Conservation (phyloP, 2,888 invertebrate genomes). For the Agrochola litura region DNA sequence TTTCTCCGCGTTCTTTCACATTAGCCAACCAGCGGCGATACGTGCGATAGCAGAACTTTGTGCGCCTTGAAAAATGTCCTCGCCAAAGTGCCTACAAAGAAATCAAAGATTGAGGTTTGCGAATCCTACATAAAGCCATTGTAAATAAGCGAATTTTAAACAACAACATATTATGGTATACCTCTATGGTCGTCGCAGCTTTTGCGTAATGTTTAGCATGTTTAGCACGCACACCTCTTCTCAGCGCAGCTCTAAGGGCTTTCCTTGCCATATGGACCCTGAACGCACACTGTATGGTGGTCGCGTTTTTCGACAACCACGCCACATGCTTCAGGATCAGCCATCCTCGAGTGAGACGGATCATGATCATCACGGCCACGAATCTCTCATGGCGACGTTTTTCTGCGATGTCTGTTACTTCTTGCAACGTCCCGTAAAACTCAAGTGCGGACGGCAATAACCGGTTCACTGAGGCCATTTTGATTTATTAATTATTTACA, state of each 20-base stretch:
- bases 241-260: slow-evolving; percentile 77
- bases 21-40: slow-evolving; percentile 84
- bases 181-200: slow-evolving; percentile 84
- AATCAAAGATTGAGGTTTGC: not conserved
- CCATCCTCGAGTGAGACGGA: slow-evolving; percentile 80
- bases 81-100: slow-evolving; percentile 81
- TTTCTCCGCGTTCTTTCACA: slow-evolving; percentile 83
- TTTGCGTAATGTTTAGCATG: slow-evolving; percentile 80
- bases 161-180: slow-evolving; percentile 57
- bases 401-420: slow-evolving; percentile 77
- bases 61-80: slow-evolving; percentile 83
- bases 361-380: slow-evolving; percentile 79
- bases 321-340: slow-evolving; percentile 82
- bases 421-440: slow-evolving; percentile 80
- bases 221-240: slow-evolving; percentile 80
- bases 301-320: slow-evolving; percentile 82
- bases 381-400: slow-evolving; percentile 74
- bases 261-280: slow-evolving; percentile 80
- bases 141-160: not conserved
- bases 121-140: not conserved
- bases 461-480: slow-evolving; percentile 81
- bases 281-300: slow-evolving; percentile 84
- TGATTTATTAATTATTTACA: slow-evolving; percentile 1
- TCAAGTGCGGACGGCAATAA: slow-evolving; percentile 75
- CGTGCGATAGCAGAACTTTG: slow-evolving; percentile 83